These are phyloP conservation scores for Aplodontia rufa DNA, from an alignment of 2,113 vertebrate genomes.

Conservation along the genomic window DNA sequence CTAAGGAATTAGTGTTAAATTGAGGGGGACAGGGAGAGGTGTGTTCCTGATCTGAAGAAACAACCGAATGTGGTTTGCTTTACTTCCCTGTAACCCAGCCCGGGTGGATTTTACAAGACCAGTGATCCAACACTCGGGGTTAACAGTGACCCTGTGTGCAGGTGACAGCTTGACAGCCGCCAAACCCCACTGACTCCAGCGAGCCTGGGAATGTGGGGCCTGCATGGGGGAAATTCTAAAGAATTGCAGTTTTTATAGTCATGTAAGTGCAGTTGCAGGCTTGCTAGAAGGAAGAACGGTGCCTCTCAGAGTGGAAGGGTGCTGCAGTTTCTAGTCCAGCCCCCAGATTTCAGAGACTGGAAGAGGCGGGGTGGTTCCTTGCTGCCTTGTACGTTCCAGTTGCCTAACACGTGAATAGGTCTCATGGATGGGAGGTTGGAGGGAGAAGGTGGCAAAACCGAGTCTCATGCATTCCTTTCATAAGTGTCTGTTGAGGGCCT, in stretches of 20 bases:
- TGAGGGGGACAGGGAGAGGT: constrained; percentile 57
- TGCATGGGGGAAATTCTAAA: background rate
- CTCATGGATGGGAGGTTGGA: background rate
- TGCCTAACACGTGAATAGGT: background rate
- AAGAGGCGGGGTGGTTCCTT: background rate
- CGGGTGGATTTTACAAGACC: constrained; percentile 11
- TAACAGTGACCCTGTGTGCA: background rate
- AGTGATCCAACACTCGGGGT: constrained; percentile 42
- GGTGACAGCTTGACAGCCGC: background rate
- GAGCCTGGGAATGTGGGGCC: background rate
- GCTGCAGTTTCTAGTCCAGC: background rate
- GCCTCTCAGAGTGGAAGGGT: background rate
- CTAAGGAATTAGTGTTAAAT: constrained; percentile 69
- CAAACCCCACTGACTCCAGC: background rate
- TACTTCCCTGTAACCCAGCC: constrained; percentile 50
- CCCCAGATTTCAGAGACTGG: background rate
- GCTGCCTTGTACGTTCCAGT: background rate
- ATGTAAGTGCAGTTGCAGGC: background rate
- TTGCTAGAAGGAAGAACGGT: background rate
- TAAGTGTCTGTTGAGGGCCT: background rate
- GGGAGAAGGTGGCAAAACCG: background rate
- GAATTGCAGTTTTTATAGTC: background rate
- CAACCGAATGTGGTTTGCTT: constrained; percentile 51
- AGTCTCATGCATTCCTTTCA: background rate
- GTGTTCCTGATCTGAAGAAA: constrained; percentile 50